These are phyloP conservation scores for Bradypodion ventrale DNA, from an alignment of 2,797 vertebrate genomes.

Conservation along the genomic window DNA sequence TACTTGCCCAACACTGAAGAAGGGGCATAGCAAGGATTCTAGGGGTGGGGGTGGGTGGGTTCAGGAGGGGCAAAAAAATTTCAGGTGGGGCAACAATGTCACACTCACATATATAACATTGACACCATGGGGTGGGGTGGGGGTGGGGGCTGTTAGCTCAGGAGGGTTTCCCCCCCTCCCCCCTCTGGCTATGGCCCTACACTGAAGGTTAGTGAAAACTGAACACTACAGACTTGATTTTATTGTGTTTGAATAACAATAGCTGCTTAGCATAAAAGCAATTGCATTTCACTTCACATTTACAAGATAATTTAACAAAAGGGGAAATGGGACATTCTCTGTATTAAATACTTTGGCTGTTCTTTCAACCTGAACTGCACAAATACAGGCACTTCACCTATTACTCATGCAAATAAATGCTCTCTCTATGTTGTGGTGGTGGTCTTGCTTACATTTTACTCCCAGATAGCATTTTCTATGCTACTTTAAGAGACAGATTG, in stretches of 20 bases:
- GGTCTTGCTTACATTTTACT: not conserved
- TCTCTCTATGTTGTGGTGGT: not conserved
- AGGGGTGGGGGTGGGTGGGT: too few species aligned
- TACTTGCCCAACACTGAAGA: not conserved
- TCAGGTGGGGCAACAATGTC: too few species aligned
- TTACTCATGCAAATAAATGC: not conserved
- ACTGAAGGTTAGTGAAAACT: constrained; percentile 25
- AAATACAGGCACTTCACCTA: not conserved
- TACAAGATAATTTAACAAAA: constrained; percentile 32
- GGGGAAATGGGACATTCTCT: constrained; percentile 11
- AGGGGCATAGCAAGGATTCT: too few species aligned
- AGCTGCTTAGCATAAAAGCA: constrained; percentile 44
- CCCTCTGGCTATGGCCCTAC: too few species aligned
- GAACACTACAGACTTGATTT: constrained; percentile 16
- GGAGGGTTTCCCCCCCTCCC: too few species aligned
- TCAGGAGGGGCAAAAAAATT: too few species aligned
- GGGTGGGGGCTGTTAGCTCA: too few species aligned
- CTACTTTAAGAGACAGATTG: too few species aligned
- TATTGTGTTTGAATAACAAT: constrained; percentile 47
- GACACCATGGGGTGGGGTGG: too few species aligned
- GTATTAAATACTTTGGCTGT: not conserved
- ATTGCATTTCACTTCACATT: constrained; percentile 36
- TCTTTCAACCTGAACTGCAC: not conserved
- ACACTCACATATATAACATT: too few species aligned
- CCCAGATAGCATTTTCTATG: not conserved